Evolutionary conservation across 1,140 invertebrate genomes (phyloP), one percentile per base, ranked within the genome.

Genomic region (Parapsyche elsis): DNA sequence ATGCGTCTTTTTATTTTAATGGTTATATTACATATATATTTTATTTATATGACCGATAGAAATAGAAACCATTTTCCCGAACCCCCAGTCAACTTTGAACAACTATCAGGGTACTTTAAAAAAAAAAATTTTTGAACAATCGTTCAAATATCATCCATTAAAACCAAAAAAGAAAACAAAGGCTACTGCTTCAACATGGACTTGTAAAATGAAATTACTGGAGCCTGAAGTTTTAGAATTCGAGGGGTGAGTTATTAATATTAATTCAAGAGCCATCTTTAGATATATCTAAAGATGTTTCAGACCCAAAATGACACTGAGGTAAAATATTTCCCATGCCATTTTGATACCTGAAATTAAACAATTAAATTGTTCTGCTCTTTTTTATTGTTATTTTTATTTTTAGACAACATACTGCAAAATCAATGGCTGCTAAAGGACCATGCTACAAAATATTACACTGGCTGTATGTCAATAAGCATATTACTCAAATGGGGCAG

Each of bases 381-480:
- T 38, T 1, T 38, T 38, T 1, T 38, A 38, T 38, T n/a, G 19
- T 61, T 61, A 61, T 26, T 57, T 59, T 19, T 78, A 14, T 59
- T 59, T 71, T 73, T 73, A 82, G 81, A 26, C 71, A 44, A 45
- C 84, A 74, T 14, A n/a, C 38, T 14, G 84, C 84, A 19, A 87
- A 88, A 81, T 82, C 84, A 61, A 64, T 84, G n/a, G 86, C 87
- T 0, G 84, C 85, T 1, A 79, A 76, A 14, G 84, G 85, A 79
- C 85, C 85, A 10, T 84, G 84, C 24, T 24, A 84, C 0, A 81
- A 81, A 76, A 84, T 76, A 64, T 71, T 88, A 7, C 64, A 83
- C 24, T 86, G 83, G 76, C 80, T 88, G 23, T 74, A 76, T 71
- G 71, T 77, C 12, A 71, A 84, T 57, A 82, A 84, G 14, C 84